phyloP scores from a whole-genome alignment of 2,797 vertebrate species.

The Sparus aurata region DNA sequence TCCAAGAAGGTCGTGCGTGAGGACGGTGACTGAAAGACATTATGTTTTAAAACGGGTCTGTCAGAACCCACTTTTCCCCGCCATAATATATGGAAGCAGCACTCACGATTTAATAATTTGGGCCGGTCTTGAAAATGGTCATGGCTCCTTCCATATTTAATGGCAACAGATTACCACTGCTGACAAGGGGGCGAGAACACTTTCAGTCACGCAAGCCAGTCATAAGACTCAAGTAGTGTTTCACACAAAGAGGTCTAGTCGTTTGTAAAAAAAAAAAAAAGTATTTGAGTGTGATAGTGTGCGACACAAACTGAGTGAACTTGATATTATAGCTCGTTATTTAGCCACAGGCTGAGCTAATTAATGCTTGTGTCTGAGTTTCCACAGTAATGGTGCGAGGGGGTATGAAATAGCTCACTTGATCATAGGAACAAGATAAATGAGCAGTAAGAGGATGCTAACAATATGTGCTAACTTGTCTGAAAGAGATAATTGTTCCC shows the following conservation, averaged over 20 bases:
- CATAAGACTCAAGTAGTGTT: slow-evolving; percentile 11
- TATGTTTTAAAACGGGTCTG: neutral
- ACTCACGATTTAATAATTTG: slow-evolving; percentile 15
- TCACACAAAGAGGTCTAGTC: slow-evolving; percentile 25
- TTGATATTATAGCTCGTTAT: slow-evolving; percentile 37
- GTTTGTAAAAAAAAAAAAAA: neutral
- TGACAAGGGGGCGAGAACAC: slow-evolving; percentile 26
- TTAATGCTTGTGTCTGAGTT: slow-evolving; percentile 24
- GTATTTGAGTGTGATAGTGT: slow-evolving; percentile 18
- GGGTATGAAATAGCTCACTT: slow-evolving; percentile 7
- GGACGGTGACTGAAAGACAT: neutral
- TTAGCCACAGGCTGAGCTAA: slow-evolving; percentile 29
- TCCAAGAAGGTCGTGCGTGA: neutral
- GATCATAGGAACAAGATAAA: slow-evolving; percentile 9
- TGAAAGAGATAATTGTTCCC: slow-evolving; percentile 15
- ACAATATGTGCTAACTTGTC: slow-evolving; percentile 21
- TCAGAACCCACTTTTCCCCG: slow-evolving; percentile 9
- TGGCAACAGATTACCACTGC: slow-evolving; percentile 39
- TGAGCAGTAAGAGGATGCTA: slow-evolving; percentile 9
- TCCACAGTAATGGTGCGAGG: neutral
- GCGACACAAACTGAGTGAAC: slow-evolving; percentile 5
- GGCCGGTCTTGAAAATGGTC: slow-evolving; percentile 27
- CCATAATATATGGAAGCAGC: slow-evolving; percentile 7
- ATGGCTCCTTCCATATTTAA: slow-evolving; percentile 32
- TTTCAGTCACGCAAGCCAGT: slow-evolving; percentile 13